Evolutionary conservation across 2,888 invertebrate species (phyloP), one percentile per base, ranked within the genome.

Genomic region (Alviniconcha strummeri): DNA sequence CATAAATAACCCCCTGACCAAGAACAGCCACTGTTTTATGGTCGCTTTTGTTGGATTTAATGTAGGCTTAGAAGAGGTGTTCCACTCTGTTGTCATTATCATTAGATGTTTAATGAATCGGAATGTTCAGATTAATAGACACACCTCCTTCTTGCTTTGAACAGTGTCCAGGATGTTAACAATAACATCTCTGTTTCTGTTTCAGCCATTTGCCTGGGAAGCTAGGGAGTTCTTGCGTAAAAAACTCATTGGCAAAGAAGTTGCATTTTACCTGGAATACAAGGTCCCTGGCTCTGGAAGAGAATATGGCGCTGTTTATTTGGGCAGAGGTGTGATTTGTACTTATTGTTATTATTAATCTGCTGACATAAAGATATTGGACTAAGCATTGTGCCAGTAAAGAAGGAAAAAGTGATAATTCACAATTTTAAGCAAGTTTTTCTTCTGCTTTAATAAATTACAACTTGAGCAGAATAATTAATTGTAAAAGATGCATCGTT

Each of bases 151-250:
- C 36, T 36, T 36, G 36, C 36, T 36, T 36, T 36, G 36, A 36
- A 36, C 36, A 36, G 36, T 36, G 36, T 36, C 36, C 36, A 36
- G 36, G 36, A 36, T 36, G 36, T 36, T 36, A 60, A 60, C 13
- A 60, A 8, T 60, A 13, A 74, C 52, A 9, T 52, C 36, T n/a
- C 3, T 74, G 36, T 80, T 78, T 78, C 72, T 17, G 85, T 89
- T 91, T 81, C 88, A 99, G 94, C 97, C 99, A 1, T 99, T 95
- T 95, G 99, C 98, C 0, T 99, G 99, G 98, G 99, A 99, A 94
- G 98, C 99, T 0, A 96, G 99, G 82, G 99, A 99, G 94, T 99
- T 97, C 93, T 95, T 99, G 56, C 95, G 99, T 57, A 99, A 98
- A 93, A 98, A 98, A 92, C 95, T 99, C 54, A 96, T 99, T 90